Base-by-base conservation (phyloP, 2,797 vertebrate genomes). In the Fistularia commersonii region DNA sequence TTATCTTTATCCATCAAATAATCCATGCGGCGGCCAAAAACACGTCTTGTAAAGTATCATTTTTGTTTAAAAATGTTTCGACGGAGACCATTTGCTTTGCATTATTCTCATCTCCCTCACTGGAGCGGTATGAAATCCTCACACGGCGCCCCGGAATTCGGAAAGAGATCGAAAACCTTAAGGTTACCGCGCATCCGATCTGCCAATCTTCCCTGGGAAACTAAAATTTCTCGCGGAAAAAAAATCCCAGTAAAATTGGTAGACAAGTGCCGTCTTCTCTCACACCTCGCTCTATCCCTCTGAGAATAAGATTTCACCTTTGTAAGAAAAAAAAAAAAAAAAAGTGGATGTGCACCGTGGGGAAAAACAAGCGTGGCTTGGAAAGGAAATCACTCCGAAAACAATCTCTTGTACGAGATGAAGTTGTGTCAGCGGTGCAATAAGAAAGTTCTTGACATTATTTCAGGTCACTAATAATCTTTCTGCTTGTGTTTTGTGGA, bases 61-160 rank as follows among this genome's bases (percentile, higher is more conserved):
- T 73, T 11, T 55, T 68, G 53, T 69, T 61, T 64, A 32, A 38
- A 35, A 74, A 61, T 82, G 72, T 63, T 66, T 42, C 44, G 79
- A 70, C 58, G 58, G 33, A 3, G 15, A 32, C 37, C n/a, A 3
- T 34, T 54, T 11, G 32, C 35, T 67, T 68, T 71, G 73, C 41
- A 64, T 61, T 72, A 56, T 70, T 41, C 67, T 65, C 44, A 61
- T 44, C 35, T 57, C 57, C 14, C 57, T 63, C 31, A 1, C 31
- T 11, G 12, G 23, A 65, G 23, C 23, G 4, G 23, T 4, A 39
- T 52, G 34, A 68, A 51, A 74, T 58, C 36, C 45, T 55, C 43
- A 45, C 34, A 57, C 55, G 44, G 41, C 45, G 40, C 43, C 68
- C 62, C 39, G 44, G 45, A 74, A 75, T 56, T 44, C 56, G 45